Conservation (phyloP, 2,888 invertebrate genomes). For the Epirrhoe alternata region DNA sequence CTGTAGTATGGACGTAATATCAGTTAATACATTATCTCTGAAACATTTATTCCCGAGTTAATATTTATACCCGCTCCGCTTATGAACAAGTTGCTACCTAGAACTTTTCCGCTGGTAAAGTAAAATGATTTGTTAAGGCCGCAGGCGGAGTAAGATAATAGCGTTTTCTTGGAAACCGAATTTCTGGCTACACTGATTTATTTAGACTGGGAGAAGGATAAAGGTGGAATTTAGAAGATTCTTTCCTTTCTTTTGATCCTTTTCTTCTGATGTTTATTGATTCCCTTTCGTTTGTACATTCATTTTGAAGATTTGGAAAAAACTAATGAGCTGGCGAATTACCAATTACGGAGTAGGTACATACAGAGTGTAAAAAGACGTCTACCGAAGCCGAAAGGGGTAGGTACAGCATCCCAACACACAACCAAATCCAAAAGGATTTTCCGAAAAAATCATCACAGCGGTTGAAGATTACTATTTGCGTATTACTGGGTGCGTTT, state of each 20-base stretch:
- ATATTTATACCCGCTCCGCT: conserved; percentile 10
- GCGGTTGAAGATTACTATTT: too few relatives aligned
- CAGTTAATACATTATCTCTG: too few relatives aligned
- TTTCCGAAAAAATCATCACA: too few relatives aligned
- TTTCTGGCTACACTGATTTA: conserved; percentile 28
- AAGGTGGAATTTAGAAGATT: conserved; percentile 1
- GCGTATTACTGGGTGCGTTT: too few relatives aligned
- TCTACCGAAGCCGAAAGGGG: too few relatives aligned
- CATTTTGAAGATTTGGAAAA: background rate
- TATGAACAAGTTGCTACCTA: background rate
- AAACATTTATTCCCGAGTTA: too few relatives aligned
- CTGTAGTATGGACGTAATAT: too few relatives aligned
- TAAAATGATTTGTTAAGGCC: conserved; percentile 48
- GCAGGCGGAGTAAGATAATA: conserved; percentile 42
- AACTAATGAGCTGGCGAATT: too few relatives aligned
- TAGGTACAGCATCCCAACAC: too few relatives aligned
- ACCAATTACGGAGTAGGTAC: too few relatives aligned
- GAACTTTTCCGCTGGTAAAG: conserved; percentile 27
- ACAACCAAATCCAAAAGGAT: too few relatives aligned
- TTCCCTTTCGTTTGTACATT: background rate
- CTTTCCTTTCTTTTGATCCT: background rate
- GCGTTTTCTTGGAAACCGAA: conserved; percentile 30
- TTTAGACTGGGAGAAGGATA: conserved; percentile 15
- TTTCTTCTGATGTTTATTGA: background rate
- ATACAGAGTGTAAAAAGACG: too few relatives aligned